Base-by-base conservation (phyloP, 23 tunicate species). In the Trididemnum clinides region DNA sequence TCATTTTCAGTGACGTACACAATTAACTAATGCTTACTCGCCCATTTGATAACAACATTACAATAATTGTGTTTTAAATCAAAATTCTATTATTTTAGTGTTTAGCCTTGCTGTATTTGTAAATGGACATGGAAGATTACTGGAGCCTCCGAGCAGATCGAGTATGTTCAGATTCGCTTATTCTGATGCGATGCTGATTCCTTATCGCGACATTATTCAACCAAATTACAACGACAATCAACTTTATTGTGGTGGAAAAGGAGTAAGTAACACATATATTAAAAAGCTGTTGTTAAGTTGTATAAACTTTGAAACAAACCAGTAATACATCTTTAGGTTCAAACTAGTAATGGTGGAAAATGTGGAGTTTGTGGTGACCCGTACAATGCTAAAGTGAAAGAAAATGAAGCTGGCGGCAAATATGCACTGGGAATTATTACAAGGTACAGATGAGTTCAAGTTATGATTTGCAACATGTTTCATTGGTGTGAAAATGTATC, bases 311-410 rank as follows among this genome's bases (percentile, higher is more conserved):
- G n/a, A n/a, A n/a, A n/a, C n/a, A n/a, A n/a, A n/a, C n/a, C n/a
- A n/a, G n/a, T n/a, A n/a, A n/a, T n/a, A n/a, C n/a, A n/a, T n/a
- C n/a, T n/a, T n/a, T 37, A 82, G 87, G 57, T 33, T 0, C 92
- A 88, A 39, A 83, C 63, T 25, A 69, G 35, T 5, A 83, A 88
- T 39, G 87, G 84, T 1, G 91, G 92, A 50, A 84, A 84, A 64
- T 93, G 98, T 72, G 98, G 98, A 4, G 87, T 88, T 27, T 93
- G 98, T 31, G 98, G 98, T 0, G 98, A 93, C 74, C 30, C 90
- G 0, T 88, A 84, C 44, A 75, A 71, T 32, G 89, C 89, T 26
- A 81, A 51, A 0, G 78, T 78, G 19, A 88, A 83, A 74, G 92
- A 93, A 39, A 93, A 93, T 59, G 98, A 88, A 50, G 87, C 90